phyloP scores from a whole-genome alignment of 2,797 vertebrate species.

The Eupleurogrammus muticus region DNA sequence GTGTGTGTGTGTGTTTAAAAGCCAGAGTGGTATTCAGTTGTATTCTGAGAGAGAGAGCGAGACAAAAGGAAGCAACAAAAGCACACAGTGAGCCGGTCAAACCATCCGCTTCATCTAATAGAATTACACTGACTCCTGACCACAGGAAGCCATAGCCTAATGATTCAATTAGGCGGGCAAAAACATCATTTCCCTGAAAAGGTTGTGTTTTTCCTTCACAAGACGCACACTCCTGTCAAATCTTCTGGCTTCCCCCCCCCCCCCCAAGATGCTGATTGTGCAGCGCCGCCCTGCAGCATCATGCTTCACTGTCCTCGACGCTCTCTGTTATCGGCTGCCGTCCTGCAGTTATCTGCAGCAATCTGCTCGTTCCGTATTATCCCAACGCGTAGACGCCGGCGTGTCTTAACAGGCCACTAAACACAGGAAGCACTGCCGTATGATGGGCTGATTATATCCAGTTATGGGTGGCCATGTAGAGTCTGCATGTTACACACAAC shows the following conservation, averaged over 20 bases:
- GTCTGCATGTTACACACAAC: slow-evolving; percentile 27
- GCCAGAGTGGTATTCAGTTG: neutral
- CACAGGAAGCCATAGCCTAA: slow-evolving; percentile 10
- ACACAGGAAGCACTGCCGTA: slow-evolving; percentile 49
- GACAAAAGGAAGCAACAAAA: neutral
- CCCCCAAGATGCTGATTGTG: slow-evolving; percentile 55
- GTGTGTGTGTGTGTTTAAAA: slow-evolving; percentile 20
- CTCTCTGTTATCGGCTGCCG: slow-evolving; percentile 37
- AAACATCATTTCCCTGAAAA: slow-evolving; percentile 7
- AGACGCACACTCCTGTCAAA: slow-evolving; percentile 9
- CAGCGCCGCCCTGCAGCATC: slow-evolving; percentile 43
- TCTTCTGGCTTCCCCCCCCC: slow-evolving; percentile 15
- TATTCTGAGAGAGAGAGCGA: slow-evolving; percentile 12
- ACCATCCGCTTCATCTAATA: slow-evolving; percentile 12
- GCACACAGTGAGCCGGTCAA: neutral
- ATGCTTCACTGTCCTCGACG: slow-evolving; percentile 29
- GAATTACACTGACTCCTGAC: slow-evolving; percentile 11
- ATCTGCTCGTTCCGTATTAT: slow-evolving; percentile 23
- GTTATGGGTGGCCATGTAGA: slow-evolving; percentile 17
- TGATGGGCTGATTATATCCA: slow-evolving; percentile 54
- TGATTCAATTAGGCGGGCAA: slow-evolving; percentile 17
- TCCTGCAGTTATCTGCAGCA: slow-evolving; percentile 28
- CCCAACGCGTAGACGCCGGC: slow-evolving; percentile 25
- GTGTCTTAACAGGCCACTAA: slow-evolving; percentile 41
- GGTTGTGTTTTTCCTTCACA: neutral